phyloP scores from a whole-genome alignment of 2,113 vertebrate genomes.

The Proteles cristata region DNA sequence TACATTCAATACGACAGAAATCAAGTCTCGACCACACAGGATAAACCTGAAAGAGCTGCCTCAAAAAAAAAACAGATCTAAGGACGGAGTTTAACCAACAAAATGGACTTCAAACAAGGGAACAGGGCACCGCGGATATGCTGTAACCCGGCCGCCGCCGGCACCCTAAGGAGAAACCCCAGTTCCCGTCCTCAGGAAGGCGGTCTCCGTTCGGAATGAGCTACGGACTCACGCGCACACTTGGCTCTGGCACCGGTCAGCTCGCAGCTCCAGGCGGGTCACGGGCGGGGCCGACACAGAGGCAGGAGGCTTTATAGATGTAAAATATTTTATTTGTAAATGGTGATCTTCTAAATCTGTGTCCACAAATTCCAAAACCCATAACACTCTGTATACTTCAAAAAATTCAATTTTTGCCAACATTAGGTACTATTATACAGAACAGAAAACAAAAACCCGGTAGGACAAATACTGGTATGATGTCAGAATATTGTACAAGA shows the following conservation, averaged over 20 bases:
- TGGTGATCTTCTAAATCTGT: constrained; percentile 98
- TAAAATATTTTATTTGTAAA: constrained; percentile 99
- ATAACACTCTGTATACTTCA: constrained; percentile 96
- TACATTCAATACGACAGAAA: neutral
- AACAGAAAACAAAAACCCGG: constrained; percentile 92
- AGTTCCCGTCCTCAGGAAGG: neutral
- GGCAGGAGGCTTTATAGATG: constrained; percentile 85
- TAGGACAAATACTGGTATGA: constrained; percentile 98
- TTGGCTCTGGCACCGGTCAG: neutral
- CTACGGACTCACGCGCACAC: no score
- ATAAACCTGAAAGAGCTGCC: neutral
- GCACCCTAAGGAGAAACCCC: neutral
- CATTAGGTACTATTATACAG: constrained; percentile 96
- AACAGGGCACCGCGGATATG: neutral
- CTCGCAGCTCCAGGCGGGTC: rapidly evolving
- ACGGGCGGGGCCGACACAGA: neutral
- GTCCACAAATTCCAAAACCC: constrained; percentile 99
- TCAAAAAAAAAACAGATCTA: neutral
- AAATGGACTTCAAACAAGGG: neutral
- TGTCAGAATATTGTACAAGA: constrained; percentile 96
- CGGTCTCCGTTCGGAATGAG: no score
- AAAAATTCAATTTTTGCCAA: constrained; percentile 93
- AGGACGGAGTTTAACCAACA: neutral
- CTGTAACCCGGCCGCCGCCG: neutral
- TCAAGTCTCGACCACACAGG: no score